A percentile compares a stretch with the other conserved stretches of the same genome.
These are phyloP conservation scores for Semicossyphus pulcher DNA, from an alignment of 2,113 vertebrate genomes.

Conservation along the genomic window DNA sequence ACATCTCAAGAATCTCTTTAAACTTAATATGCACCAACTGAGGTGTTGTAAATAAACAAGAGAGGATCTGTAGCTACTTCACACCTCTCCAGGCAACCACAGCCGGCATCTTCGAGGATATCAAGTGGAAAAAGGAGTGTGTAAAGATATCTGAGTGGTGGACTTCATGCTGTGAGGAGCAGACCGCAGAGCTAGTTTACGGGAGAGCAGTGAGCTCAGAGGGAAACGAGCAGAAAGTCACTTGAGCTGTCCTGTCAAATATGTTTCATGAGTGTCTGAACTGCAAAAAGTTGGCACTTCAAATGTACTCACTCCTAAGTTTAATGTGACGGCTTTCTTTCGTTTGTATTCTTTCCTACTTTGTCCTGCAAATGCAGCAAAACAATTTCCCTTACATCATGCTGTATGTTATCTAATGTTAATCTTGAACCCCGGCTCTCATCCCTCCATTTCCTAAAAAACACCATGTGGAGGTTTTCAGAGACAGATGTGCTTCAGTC, in stretches of 20 bases:
- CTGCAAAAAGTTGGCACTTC: no score
- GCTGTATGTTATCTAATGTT: no score
- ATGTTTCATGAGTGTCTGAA: no score
- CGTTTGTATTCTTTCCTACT: no score
- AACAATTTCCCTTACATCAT: no score
- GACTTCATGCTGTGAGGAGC: neutral
- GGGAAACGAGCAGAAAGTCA: neutral
- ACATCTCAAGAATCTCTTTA: neutral
- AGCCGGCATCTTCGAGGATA: neutral
- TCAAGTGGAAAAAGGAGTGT: neutral
- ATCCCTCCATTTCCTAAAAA: neutral
- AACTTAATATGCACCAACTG: neutral
- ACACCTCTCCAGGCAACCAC: slow-evolving; percentile 1
- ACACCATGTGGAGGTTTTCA: neutral
- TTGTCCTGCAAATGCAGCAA: no score
- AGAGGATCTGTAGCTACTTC: neutral
- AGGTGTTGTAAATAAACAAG: neutral
- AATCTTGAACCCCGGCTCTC: neutral
- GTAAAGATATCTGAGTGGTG: neutral
- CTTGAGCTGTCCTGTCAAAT: no score
- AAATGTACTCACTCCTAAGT: no score
- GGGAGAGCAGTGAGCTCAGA: neutral
- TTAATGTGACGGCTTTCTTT: no score
- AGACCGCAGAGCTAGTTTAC: neutral
- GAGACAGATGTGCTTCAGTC: neutral